Percentiles rank a stretch among this genome's conserved stretches.
These are phyloP conservation scores for Aspidapion aeneum DNA, from an alignment of 2,888 invertebrate genomes.

Conservation along the genomic window DNA sequence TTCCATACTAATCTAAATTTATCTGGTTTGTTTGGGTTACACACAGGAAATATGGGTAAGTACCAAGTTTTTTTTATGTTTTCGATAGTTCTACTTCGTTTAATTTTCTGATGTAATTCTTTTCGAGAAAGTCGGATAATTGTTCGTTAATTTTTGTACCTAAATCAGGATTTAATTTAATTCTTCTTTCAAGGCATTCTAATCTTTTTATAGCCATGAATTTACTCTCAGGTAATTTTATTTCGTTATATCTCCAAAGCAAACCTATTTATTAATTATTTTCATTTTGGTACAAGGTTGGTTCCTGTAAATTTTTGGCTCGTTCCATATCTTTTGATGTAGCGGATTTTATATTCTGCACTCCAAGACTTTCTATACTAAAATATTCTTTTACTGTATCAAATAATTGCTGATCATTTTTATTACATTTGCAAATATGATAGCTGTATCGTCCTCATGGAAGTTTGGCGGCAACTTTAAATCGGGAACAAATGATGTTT, in stretches of 20 bases:
- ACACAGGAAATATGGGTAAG: slow-evolving; percentile 33
- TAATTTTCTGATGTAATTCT: slow-evolving; percentile 23
- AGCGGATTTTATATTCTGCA: background rate
- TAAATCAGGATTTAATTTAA: slow-evolving; percentile 17
- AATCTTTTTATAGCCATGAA: slow-evolving; percentile 21
- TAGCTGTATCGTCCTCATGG: no score
- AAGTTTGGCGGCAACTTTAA: no score
- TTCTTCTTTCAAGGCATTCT: slow-evolving; percentile 25
- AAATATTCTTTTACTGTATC: slow-evolving; percentile 14
- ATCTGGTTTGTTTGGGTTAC: slow-evolving; percentile 34
- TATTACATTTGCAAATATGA: background rate
- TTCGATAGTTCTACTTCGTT: slow-evolving; percentile 17
- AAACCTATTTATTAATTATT: slow-evolving; percentile 20
- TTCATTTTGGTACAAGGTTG: slow-evolving; percentile 2
- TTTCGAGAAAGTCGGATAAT: slow-evolving; percentile 23
- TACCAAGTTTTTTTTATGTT: slow-evolving; percentile 29
- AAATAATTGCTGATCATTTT: slow-evolving; percentile 1
- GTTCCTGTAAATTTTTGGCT: slow-evolving; percentile 4
- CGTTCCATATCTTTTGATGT: slow-evolving; percentile 8
- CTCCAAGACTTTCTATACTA: slow-evolving; percentile 19
- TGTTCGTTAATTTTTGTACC: slow-evolving; percentile 18
- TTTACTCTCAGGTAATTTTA: slow-evolving; percentile 27
- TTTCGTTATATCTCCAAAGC: slow-evolving; percentile 28
- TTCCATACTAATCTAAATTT: slow-evolving; percentile 36
- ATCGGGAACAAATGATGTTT: no score